phyloP scores from a whole-genome alignment of 1,140 invertebrate genomes.

The Listronotus oregonensis region DNA sequence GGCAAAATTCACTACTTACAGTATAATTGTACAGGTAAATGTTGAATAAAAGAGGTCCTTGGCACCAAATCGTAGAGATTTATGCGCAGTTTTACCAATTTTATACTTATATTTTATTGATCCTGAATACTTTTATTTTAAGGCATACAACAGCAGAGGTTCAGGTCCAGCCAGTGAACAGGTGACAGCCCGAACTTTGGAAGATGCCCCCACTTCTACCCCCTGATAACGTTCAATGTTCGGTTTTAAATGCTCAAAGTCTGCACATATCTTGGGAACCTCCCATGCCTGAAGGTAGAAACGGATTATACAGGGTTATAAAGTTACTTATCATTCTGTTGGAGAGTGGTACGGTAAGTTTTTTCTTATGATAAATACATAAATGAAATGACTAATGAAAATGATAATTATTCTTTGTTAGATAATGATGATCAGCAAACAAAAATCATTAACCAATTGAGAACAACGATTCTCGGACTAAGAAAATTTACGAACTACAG shows the following conservation, averaged over 20 bases:
- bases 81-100: too few relatives aligned
- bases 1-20: slow-evolving; percentile 86
- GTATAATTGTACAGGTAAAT: slow-evolving; percentile 77
- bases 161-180: slow-evolving; percentile 85
- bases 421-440: slow-evolving; percentile 66
- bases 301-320: slow-evolving; percentile 90
- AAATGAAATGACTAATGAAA: too few relatives aligned
- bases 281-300: slow-evolving; percentile 77
- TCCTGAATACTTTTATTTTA: slow-evolving; percentile 1
- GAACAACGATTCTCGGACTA: slow-evolving; percentile 69
- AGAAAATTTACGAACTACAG: slow-evolving; percentile 93
- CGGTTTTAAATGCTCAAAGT: slow-evolving; percentile 78
- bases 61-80: too few relatives aligned
- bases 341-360: slow-evolving; percentile 74
- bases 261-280: slow-evolving; percentile 87
- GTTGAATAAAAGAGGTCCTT: too few relatives aligned
- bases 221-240: slow-evolving; percentile 78
- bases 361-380: too few relatives aligned
- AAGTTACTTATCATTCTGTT: slow-evolving; percentile 76
- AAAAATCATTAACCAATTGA: slow-evolving; percentile 71
- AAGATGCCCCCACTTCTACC: slow-evolving; percentile 75
- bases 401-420: slow-evolving; percentile 39
- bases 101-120: too few relatives aligned
- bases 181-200: slow-evolving; percentile 77
- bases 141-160: slow-evolving; percentile 88